phyloP scores from a whole-genome alignment of 2,113 vertebrate species.

The Smithornis capensis region DNA sequence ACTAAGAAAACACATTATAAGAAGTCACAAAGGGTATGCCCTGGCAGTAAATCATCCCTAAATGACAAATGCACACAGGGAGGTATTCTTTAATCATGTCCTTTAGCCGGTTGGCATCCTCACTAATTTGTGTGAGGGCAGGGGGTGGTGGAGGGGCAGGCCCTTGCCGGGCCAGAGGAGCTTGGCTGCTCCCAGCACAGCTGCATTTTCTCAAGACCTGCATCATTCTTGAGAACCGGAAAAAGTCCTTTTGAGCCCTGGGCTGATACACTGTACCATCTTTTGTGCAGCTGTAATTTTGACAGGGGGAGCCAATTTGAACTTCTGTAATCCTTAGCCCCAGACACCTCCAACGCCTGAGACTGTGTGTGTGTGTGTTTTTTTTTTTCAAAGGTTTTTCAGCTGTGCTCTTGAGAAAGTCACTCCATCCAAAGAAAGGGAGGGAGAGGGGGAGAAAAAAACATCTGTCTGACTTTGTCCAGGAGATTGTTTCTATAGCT shows the following conservation, averaged over 20 bases:
- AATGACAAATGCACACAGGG: neutral
- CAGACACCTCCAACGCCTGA: slow-evolving; percentile 77
- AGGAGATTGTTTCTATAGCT: slow-evolving; percentile 68
- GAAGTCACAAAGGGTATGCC: neutral
- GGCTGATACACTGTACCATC: slow-evolving; percentile 75
- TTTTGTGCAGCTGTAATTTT: slow-evolving; percentile 79
- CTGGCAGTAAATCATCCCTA: slow-evolving; percentile 28
- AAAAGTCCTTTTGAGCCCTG: slow-evolving; percentile 71
- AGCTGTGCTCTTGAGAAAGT: slow-evolving; percentile 75
- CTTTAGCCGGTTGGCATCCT: slow-evolving; percentile 30
- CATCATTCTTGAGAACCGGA: slow-evolving; percentile 72
- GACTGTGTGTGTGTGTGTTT: slow-evolving; percentile 31
- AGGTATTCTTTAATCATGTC: neutral
- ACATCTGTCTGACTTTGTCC: slow-evolving; percentile 66
- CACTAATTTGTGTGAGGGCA: neutral
- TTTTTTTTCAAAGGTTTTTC: slow-evolving; percentile 72
- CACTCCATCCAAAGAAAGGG: slow-evolving; percentile 51
- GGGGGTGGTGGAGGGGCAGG: neutral
- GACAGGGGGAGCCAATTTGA: slow-evolving; percentile 70
- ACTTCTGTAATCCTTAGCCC: slow-evolving; percentile 78
- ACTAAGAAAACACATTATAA: slow-evolving; percentile 24
- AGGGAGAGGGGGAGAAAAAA: neutral
- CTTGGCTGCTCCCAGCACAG: slow-evolving; percentile 65
- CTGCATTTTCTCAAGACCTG: slow-evolving; percentile 68
- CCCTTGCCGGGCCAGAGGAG: neutral